Conservation (phyloP, 2,888 invertebrate species). For the Pheosia tremula region DNA sequence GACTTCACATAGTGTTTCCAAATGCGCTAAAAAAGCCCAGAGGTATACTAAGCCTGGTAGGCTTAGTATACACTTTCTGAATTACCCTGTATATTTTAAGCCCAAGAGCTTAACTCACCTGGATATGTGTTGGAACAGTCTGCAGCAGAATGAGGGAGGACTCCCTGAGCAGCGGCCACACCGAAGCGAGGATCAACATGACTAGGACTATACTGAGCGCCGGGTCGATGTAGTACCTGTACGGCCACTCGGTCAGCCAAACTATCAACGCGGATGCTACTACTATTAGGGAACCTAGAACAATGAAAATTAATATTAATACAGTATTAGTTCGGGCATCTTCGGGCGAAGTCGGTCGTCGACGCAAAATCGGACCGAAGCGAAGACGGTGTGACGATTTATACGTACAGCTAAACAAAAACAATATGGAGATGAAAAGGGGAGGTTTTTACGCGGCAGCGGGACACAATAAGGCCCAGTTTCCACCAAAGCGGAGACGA, state of each 20-base stretch:
- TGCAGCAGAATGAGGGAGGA: conserved; percentile 97
- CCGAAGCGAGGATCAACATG: conserved; percentile 92
- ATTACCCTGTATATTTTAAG: neutral
- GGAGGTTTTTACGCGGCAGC: too few relatives aligned
- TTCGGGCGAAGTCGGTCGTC: too few relatives aligned
- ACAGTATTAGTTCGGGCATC: neutral
- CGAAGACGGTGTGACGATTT: too few relatives aligned
- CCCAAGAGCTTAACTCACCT: conserved; percentile 71
- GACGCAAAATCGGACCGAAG: too few relatives aligned
- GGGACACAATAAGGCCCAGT: too few relatives aligned
- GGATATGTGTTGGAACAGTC: conserved; percentile 99
- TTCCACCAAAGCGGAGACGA: too few relatives aligned
- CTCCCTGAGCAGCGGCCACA: conserved; percentile 96
- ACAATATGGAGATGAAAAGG: too few relatives aligned
- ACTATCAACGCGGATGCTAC: conserved; percentile 92
- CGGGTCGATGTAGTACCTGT: conserved; percentile 96
- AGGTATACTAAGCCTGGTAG: too few relatives aligned
- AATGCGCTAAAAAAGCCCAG: too few relatives aligned
- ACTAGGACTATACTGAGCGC: conserved; percentile 96
- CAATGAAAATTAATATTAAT: conserved; percentile 55
- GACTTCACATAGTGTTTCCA: too few relatives aligned
- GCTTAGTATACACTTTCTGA: too few relatives aligned
- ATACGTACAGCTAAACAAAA: too few relatives aligned
- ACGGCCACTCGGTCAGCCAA: conserved; percentile 92
- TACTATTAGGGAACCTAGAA: conserved; percentile 93